Evolutionary conservation across 2,888 invertebrate genomes (phyloP).

Genomic region (Synanthedon myopaeformis): DNA sequence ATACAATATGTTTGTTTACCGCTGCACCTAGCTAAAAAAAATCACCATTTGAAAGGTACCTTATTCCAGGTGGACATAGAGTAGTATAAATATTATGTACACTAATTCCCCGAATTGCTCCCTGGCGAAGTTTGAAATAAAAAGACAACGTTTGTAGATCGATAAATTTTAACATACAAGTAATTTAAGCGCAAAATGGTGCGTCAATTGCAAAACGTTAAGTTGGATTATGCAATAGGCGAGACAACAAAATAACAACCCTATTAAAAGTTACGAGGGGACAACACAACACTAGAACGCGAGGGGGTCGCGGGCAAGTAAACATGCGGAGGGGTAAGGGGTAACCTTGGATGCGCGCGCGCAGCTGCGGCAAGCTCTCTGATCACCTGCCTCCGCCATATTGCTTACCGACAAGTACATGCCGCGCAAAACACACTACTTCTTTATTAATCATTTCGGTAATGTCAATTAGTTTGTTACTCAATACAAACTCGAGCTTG

Average conservation of each 20-base stretch:
- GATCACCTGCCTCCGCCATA: slow-evolving; percentile 59
- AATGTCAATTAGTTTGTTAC: slow-evolving; percentile 1
- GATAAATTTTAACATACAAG: too few species aligned
- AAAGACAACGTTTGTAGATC: too few species aligned
- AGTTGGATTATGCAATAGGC: background rate
- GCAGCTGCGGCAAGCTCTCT: slow-evolving; percentile 45
- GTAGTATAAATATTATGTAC: too few species aligned
- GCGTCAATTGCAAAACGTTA: background rate
- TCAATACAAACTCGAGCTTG: background rate
- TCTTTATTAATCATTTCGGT: slow-evolving; percentile 11
- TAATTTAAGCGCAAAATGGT: background rate
- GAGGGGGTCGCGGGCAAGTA: slow-evolving; percentile 1
- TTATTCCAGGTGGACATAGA: too few species aligned
- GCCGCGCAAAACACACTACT: slow-evolving; percentile 22
- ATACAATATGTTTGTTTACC: too few species aligned
- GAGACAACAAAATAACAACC: background rate
- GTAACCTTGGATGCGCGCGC: slow-evolving; percentile 49
- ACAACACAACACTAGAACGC: background rate
- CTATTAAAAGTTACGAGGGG: background rate
- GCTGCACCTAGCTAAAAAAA: too few species aligned
- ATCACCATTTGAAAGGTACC: too few species aligned
- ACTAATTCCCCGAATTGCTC: too few species aligned
- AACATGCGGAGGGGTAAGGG: slow-evolving; percentile 11
- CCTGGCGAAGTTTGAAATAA: too few species aligned
- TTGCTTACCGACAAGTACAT: slow-evolving; percentile 48